Percentiles rank a stretch among this genome's conserved stretches.
Conservation (phyloP, 2,888 invertebrate genomes). For the Caenorhabditis parvicauda region DNA sequence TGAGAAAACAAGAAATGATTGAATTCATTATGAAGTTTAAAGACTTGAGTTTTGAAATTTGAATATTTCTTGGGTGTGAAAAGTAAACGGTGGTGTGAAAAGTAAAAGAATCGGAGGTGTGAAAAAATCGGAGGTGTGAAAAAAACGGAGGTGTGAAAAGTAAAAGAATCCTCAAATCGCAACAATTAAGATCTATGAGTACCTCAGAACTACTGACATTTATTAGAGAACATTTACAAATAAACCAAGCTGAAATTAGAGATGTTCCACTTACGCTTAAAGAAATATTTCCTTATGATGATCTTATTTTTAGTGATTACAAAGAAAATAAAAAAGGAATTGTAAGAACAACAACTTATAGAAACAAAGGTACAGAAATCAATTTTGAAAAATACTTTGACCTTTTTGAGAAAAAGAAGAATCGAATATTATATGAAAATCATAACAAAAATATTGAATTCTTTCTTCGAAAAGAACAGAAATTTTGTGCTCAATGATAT, state of each 20-base stretch:
- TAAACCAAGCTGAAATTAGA: not conserved
- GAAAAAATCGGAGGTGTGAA: not conserved
- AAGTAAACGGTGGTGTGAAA: not conserved
- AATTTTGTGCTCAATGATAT: slow-evolving; percentile 21
- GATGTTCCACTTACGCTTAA: slow-evolving; percentile 1
- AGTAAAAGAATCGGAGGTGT: slow-evolving; percentile 1
- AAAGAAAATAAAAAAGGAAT: slow-evolving; percentile 14
- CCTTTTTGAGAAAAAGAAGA: slow-evolving; percentile 3
- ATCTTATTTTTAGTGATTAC: slow-evolving; percentile 24
- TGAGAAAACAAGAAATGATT: slow-evolving; percentile 30
- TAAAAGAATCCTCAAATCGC: slow-evolving; percentile 7
- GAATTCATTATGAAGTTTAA: slow-evolving; percentile 18
- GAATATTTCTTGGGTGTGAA: slow-evolving; percentile 5
- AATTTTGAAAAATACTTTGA: slow-evolving; percentile 11
- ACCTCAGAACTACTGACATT: slow-evolving; percentile 3
- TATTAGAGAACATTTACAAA: slow-evolving; percentile 3
- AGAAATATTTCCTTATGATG: slow-evolving; percentile 21
- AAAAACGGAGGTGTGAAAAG: not conserved
- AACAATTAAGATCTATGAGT: slow-evolving; percentile 3
- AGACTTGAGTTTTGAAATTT: slow-evolving; percentile 8
- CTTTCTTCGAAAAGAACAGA: slow-evolving; percentile 23
- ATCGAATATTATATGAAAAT: slow-evolving; percentile 10
- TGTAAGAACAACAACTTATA: slow-evolving; percentile 17
- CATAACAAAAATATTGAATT: slow-evolving; percentile 7
- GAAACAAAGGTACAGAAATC: slow-evolving; percentile 3